These are phyloP conservation scores for Hirtodrosophila trivittata DNA, from an alignment of 2,888 invertebrate species.

Conservation along the genomic window DNA sequence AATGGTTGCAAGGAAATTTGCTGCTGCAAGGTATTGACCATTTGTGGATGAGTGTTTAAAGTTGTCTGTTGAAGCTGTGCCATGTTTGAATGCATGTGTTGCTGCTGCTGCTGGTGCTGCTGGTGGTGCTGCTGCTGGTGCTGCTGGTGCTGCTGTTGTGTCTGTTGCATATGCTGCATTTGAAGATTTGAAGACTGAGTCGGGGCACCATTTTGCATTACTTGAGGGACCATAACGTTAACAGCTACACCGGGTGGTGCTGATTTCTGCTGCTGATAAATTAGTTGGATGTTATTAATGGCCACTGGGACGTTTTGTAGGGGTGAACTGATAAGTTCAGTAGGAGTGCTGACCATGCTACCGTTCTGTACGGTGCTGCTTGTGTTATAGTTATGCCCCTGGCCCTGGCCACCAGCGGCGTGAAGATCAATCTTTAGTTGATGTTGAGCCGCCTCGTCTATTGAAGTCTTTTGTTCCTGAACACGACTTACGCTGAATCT, in stretches of 20 bases:
- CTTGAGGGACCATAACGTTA: conserved; percentile 44
- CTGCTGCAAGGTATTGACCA: conserved; percentile 50
- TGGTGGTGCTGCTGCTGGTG: too few relatives aligned
- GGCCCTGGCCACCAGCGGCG: conserved; percentile 44
- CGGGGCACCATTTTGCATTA: conserved; percentile 43
- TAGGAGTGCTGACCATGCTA: conserved; percentile 75
- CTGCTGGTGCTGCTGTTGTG: too few relatives aligned
- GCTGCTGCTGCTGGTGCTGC: conserved; percentile 51
- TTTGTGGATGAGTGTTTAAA: conserved; percentile 41
- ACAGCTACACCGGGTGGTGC: conserved; percentile 30
- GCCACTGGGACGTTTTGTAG: conserved; percentile 63
- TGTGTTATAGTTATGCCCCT: conserved; percentile 30
- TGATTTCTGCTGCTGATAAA: conserved; percentile 61
- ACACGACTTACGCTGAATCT: conserved; percentile 80
- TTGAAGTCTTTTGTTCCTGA: conserved; percentile 66
- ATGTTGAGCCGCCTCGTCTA: conserved; percentile 49
- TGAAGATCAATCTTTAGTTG: conserved; percentile 71
- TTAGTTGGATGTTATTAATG: conserved; percentile 69
- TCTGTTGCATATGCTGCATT: conserved; percentile 36
- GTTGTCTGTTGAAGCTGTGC: conserved; percentile 42
- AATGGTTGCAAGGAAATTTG: conserved; percentile 38
- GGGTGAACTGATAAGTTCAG: conserved; percentile 66
- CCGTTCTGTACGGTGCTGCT: conserved; percentile 50
- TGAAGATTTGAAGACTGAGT: conserved; percentile 37
- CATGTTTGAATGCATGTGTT: conserved; percentile 50